Evolutionary conservation across 1,140 invertebrate species (phyloP).

Genomic region (Drosophila repletoides): DNA sequence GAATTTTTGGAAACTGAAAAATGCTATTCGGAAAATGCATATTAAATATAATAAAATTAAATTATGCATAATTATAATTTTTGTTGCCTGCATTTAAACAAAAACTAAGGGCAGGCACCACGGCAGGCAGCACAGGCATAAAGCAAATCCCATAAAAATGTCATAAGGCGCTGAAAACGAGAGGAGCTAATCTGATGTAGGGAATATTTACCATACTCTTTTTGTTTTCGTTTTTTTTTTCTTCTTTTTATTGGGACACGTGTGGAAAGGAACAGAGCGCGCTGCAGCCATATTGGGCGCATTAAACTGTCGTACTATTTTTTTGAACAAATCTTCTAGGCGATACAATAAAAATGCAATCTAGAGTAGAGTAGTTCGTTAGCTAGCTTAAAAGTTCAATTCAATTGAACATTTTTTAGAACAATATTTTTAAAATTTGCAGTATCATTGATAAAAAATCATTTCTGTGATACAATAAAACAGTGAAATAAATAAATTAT

Average conservation of each 20-base stretch:
- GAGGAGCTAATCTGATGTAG: conserved; percentile 32
- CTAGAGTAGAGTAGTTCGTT: too few species aligned
- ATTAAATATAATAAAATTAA: conserved; percentile 67
- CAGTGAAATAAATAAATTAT: neutral
- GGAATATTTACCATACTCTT: conserved; percentile 34
- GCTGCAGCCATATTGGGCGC: conserved; percentile 1
- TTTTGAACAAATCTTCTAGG: too few species aligned
- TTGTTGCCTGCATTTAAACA: conserved; percentile 52
- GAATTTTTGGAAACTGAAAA: conserved; percentile 44
- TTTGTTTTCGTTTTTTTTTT: conserved; percentile 4
- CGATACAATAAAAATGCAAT: too few species aligned
- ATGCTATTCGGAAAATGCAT: conserved; percentile 60
- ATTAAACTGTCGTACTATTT: conserved; percentile 28
- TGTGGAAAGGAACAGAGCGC: conserved; percentile 23
- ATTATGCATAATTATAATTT: conserved; percentile 72
- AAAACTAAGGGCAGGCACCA: conserved; percentile 12
- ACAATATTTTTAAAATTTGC: too few species aligned
- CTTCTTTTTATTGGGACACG: conserved; percentile 16
- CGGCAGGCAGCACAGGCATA: too few species aligned
- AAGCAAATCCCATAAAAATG: conserved; percentile 58
- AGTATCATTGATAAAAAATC: too few species aligned
- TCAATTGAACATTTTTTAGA: too few species aligned
- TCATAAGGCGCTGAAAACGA: conserved; percentile 65
- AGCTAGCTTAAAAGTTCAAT: too few species aligned
- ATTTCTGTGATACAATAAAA: neutral